These are phyloP conservation scores for Podarcis muralis DNA, from an alignment of 2,113 vertebrate genomes.

Conservation along the genomic window DNA sequence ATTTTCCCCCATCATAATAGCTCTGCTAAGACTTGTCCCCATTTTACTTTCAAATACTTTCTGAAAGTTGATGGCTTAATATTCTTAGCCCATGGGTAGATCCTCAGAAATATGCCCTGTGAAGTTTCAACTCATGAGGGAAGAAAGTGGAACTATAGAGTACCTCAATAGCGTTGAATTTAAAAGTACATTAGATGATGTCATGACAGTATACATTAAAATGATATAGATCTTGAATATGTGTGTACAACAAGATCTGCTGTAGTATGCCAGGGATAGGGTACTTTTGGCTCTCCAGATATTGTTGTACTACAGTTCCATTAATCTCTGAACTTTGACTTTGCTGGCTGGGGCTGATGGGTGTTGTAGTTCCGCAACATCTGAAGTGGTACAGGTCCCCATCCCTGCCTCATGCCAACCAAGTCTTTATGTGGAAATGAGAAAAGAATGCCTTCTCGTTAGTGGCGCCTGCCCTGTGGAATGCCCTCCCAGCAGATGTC, in stretches of 20 bases:
- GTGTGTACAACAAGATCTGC: too few relatives aligned
- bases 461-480: too few relatives aligned
- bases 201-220: neutral
- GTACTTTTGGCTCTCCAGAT: too few relatives aligned
- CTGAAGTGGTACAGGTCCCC: too few relatives aligned
- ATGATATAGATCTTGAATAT: neutral
- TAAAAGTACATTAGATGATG: neutral
- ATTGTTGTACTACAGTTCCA: too few relatives aligned
- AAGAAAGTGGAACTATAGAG: neutral
- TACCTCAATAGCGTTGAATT: neutral
- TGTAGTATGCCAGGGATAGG: too few relatives aligned
- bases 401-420: neutral
- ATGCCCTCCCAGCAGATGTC: too few relatives aligned
- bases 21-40: neutral
- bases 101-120: neutral
- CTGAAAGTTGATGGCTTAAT: neutral
- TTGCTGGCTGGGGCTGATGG: too few relatives aligned
- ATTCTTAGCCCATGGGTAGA: neutral
- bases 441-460: neutral
- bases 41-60: slow-evolving; percentile 19
- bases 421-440: neutral
- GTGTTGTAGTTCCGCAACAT: too few relatives aligned
- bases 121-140: neutral
- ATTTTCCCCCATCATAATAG: neutral
- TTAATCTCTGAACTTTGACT: too few relatives aligned